Percentiles rank a stretch among this genome's conserved stretches.
Evolutionary conservation across 2,797 vertebrate species (phyloP).

Genomic region (Enteromius trimaculatus): DNA sequence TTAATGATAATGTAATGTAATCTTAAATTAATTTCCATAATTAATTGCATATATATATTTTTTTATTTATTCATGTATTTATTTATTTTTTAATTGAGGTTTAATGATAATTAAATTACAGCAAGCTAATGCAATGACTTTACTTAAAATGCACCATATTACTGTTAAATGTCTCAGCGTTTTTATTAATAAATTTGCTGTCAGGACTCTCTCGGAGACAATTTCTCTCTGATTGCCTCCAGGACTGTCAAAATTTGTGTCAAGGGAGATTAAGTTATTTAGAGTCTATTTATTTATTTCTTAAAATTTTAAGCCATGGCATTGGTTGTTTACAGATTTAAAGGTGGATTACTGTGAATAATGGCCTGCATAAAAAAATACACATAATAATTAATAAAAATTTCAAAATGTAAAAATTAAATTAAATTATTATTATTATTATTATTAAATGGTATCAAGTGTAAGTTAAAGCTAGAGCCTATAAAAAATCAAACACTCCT

Average conservation of each 20-base stretch:
- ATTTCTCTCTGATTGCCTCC: not conserved
- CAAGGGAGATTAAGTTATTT: not conserved
- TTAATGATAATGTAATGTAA: not conserved
- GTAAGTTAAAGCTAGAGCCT: not conserved
- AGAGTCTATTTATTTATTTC: too few species aligned
- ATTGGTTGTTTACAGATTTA: too few species aligned
- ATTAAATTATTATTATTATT: too few species aligned
- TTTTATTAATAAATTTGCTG: not conserved
- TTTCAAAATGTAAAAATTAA: too few species aligned
- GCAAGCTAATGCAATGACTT: not conserved
- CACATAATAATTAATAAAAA: too few species aligned
- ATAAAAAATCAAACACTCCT: not conserved
- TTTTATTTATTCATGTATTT: too few species aligned
- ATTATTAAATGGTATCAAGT: not conserved
- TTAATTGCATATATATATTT: not conserved
- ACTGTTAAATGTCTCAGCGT: not conserved
- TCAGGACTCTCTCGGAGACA: not conserved
- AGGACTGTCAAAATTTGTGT: not conserved
- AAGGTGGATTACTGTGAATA: too few species aligned
- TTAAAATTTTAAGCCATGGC: rapidly evolving
- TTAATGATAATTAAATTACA: not conserved
- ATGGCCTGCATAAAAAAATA: too few species aligned
- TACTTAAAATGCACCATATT: not conserved
- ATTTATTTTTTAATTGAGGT: not conserved
- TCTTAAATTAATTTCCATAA: not conserved